Evolutionary conservation across 2,113 vertebrate genomes (phyloP).

Genomic region (Hippocampus barbouri): DNA sequence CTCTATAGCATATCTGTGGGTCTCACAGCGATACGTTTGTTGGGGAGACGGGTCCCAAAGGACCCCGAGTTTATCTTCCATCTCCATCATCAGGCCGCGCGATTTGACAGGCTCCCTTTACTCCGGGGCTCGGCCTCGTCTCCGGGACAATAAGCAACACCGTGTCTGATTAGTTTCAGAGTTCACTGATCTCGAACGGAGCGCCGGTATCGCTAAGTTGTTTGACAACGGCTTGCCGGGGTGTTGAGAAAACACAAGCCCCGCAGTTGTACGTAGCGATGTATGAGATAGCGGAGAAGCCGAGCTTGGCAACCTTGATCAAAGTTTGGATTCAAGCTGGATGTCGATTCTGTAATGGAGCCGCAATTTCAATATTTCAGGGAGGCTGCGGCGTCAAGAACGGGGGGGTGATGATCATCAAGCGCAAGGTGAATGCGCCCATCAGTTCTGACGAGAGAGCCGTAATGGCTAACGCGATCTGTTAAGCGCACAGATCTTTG

Average conservation of each 20-base stretch:
- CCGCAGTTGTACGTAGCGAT: conserved; percentile 3
- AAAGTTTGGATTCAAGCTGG: not conserved
- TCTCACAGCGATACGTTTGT: conserved; percentile 65
- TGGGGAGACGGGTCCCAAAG: conserved; percentile 62
- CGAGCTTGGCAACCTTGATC: conserved; percentile 28
- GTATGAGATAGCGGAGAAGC: not conserved
- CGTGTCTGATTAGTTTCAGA: conserved; percentile 81
- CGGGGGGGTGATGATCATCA: not conserved
- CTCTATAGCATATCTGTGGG: conserved; percentile 65
- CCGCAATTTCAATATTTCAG: not conserved
- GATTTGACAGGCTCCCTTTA: conserved; percentile 76
- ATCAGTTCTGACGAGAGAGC: conserved; percentile 2
- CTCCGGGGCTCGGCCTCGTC: conserved; percentile 64
- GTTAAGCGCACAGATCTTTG: not conserved
- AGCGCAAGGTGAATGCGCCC: not conserved
- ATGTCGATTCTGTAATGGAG: not conserved
- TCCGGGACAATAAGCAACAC: conserved; percentile 78
- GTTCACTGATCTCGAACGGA: conserved; percentile 79
- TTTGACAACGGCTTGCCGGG: conserved; percentile 67
- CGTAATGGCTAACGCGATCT: conserved; percentile 1
- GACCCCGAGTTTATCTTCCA: conserved; percentile 76
- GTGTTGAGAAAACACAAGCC: conserved; percentile 62
- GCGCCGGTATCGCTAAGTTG: conserved; percentile 67
- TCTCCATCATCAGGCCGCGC: conserved; percentile 74
- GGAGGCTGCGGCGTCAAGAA: not conserved